Evolutionary conservation across 2,113 vertebrate genomes (phyloP).

Genomic region (Cacatua alba): DNA sequence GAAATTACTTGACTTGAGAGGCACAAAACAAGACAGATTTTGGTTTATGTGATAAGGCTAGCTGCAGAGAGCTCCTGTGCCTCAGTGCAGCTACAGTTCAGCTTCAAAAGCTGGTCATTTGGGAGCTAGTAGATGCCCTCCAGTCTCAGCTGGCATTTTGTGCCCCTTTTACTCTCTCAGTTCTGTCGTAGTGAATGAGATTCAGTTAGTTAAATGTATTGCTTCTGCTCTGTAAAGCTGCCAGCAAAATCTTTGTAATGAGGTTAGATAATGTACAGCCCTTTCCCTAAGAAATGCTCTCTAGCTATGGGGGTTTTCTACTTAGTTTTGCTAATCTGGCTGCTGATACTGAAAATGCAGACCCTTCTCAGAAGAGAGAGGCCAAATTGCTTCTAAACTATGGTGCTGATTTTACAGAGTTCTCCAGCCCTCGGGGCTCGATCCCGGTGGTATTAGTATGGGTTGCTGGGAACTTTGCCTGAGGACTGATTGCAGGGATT

Average conservation of each 20-base stretch:
- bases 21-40: conserved; percentile 10
- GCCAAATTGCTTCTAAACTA: background rate
- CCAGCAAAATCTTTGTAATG: conserved; percentile 40
- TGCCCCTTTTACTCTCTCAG: conserved; percentile 55
- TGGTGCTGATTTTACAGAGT: background rate
- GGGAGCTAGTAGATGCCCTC: conserved; percentile 51
- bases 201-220: conserved; percentile 26
- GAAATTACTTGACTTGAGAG: background rate
- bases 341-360: background rate
- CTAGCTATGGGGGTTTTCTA: conserved; percentile 36
- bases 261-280: conserved; percentile 41
- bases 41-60: background rate
- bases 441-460: background rate
- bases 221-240: conserved; percentile 43
- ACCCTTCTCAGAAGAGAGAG: background rate
- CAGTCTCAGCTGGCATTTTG: conserved; percentile 56
- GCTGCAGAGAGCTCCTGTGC: conserved; percentile 47
- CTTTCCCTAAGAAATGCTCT: conserved; percentile 6
- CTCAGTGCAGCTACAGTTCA: background rate
- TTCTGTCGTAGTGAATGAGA: conserved; percentile 56
- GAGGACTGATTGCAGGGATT: background rate
- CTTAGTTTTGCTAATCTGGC: conserved; percentile 34
- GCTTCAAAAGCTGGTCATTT: conserved; percentile 15
- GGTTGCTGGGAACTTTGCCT: background rate
- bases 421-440: background rate